These are phyloP conservation scores for Sakesphorus luctuosus DNA, from an alignment of 2,113 vertebrate genomes.

Conservation along the genomic window DNA sequence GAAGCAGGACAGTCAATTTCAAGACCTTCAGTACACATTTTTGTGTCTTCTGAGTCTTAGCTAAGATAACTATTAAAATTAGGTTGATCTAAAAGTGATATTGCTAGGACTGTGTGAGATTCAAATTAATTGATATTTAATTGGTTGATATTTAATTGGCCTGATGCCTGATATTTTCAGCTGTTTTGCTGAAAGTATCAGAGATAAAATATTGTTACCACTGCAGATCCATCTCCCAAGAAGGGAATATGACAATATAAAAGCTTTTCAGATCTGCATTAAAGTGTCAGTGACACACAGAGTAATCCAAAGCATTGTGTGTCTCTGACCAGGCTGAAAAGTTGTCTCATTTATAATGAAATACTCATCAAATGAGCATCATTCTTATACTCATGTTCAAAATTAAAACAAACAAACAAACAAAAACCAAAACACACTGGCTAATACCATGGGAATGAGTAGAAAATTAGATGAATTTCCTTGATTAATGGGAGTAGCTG, in stretches of 20 bases:
- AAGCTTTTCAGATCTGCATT: not conserved
- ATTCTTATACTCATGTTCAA: not conserved
- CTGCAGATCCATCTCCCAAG: not conserved
- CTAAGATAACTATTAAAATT: not conserved
- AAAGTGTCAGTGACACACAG: not conserved
- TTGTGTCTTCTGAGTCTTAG: not conserved
- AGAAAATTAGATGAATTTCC: not conserved
- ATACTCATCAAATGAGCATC: not conserved
- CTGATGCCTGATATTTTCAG: no score
- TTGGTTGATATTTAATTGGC: not conserved
- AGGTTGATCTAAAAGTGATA: not conserved
- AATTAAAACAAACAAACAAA: not conserved
- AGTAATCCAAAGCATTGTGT: not conserved
- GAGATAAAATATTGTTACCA: not conserved
- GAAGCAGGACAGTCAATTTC: not conserved
- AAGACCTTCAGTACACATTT: not conserved
- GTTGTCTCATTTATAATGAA: not conserved
- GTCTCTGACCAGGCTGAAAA: not conserved
- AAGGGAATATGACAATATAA: not conserved
- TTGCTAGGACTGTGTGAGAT: not conserved
- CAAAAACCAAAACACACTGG: not conserved
- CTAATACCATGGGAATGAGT: not conserved
- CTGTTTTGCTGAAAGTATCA: constrained; percentile 1
- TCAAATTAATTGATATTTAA: constrained; percentile 38
- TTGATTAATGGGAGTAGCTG: not conserved